Evolutionary conservation across 1,140 invertebrate genomes (phyloP).

Genomic region (Pseudomyrmex flavicornis): DNA sequence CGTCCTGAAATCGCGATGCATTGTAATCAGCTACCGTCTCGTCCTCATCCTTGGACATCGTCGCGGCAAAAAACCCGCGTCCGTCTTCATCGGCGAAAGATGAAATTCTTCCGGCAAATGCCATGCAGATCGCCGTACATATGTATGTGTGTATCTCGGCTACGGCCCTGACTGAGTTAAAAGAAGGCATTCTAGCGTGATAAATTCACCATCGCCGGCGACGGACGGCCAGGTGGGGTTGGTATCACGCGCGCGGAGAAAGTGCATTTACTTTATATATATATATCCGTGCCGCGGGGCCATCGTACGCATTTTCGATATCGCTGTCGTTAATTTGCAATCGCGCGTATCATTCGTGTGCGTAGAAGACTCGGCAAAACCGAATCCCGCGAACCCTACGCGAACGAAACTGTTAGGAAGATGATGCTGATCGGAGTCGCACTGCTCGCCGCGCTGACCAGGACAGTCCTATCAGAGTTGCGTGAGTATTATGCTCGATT

Average conservation of each 20-base stretch:
- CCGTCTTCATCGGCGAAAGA: not conserved
- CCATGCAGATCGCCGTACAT: not conserved
- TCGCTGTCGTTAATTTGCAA: constrained; percentile 76
- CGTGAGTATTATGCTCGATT: constrained; percentile 67
- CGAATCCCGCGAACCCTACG: not conserved
- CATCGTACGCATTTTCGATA: constrained; percentile 82
- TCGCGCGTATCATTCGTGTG: constrained; percentile 33
- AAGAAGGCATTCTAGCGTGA: constrained; percentile 83
- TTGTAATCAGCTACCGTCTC: not conserved
- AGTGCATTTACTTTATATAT: constrained; percentile 84
- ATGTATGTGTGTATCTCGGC: constrained; percentile 2
- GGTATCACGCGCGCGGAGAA: constrained; percentile 77
- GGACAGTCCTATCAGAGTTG: constrained; percentile 63
- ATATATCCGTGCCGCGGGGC: constrained; percentile 77
- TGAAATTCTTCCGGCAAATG: not conserved
- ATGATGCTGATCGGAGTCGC: constrained; percentile 65
- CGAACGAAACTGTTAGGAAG: constrained; percentile 3
- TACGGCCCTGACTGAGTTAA: constrained; percentile 83
- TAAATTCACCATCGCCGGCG: constrained; percentile 77
- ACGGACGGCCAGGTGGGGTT: constrained; percentile 65
- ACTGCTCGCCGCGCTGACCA: constrained; percentile 59
- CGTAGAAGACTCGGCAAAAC: not conserved
- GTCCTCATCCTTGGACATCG: constrained; percentile 9
- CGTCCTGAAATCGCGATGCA: not conserved
- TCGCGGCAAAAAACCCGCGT: not conserved